Percentiles rank a stretch among this genome's conserved stretches.
Conservation (phyloP, 2,113 vertebrate genomes). For the Gallinago jamesoni region DNA sequence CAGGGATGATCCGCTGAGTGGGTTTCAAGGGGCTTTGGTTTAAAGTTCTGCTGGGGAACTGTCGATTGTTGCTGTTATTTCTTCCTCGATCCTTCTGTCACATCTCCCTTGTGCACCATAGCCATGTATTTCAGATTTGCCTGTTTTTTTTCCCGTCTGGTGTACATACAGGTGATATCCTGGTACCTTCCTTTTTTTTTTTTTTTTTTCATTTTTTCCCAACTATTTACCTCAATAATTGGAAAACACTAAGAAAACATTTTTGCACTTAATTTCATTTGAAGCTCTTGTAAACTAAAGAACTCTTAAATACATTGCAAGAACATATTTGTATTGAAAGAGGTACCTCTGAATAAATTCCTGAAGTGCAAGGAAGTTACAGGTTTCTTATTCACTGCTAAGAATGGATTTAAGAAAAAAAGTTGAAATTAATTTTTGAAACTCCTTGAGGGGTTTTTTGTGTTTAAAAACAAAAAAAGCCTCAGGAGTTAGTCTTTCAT, state of each 20-base stretch:
- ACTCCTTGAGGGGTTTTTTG: neutral
- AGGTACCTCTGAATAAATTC: neutral
- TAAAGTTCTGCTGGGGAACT: conserved; percentile 3
- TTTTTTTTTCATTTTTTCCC: rapidly evolving
- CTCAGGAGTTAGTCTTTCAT: neutral
- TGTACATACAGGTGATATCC: neutral
- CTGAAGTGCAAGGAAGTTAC: neutral
- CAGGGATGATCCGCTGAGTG: neutral
- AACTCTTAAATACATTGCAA: neutral
- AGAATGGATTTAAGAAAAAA: neutral
- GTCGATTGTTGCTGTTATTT: neutral
- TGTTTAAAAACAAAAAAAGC: neutral
- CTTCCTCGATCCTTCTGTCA: neutral
- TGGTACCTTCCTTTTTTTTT: neutral
- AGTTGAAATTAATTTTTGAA: conserved; percentile 3
- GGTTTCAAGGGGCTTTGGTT: conserved; percentile 16
- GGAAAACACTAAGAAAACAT: conserved; percentile 36
- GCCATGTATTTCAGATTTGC: neutral
- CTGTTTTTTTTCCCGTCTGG: neutral
- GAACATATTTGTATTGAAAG: neutral
- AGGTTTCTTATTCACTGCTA: neutral
- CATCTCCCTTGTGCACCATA: neutral
- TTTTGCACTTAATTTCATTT: conserved; percentile 21
- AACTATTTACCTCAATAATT: conserved; percentile 3
- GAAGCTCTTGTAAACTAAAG: neutral